Evolutionary conservation across 2,113 vertebrate species (phyloP), one percentile per base, ranked within the genome.

Genomic region (Petrocephalus microphthalmus): DNA sequence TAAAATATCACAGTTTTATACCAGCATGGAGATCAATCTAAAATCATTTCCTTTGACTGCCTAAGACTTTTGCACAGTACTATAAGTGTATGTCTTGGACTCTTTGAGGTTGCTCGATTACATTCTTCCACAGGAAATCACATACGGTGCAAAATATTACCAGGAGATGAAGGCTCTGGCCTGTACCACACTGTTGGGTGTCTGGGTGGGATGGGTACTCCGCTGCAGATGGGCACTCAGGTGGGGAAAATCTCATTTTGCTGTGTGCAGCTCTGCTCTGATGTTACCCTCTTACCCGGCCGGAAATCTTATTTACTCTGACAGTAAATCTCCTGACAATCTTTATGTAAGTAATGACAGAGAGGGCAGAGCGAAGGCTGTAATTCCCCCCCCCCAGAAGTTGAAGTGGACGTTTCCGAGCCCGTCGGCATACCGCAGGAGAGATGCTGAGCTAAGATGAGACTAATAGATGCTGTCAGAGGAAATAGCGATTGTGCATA

Each of bases 301-400:
- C 60, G 19, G 60, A 83, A 57, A 49, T 20, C 57, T 71, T 67
- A 52, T 67, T 88, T 88, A 52, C 57, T 81, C 11, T 45, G n/a
- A 87, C 71, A 82, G 25, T 84, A 82, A 87, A 67, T 64, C 53
- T 64, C 47, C 71, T 78, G 17, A 71, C 89, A 33, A 54, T 52
- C 86, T 87, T 88, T 85, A 84, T 87, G 83, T 84, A 67, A 53
- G 89, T 67, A 60, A 87, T 54, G 56, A 85, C 74, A 84, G 22
- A 25, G 64, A 74, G 87, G n/a, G 29, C 56, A 84, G 87, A 87
- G 78, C 13, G 57, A 74, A 78, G 60, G 81, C 37, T 49, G 25
- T 74, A 71, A 74, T 88, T 74, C 47, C 29, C 53, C 53, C n/a
- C 82, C 81, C n/a, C 82, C 81, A 19, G 13, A 20, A 54, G 49